These are phyloP conservation scores for Nipponacmea schrenckii DNA, from an alignment of 2,888 invertebrate genomes.

Conservation along the genomic window DNA sequence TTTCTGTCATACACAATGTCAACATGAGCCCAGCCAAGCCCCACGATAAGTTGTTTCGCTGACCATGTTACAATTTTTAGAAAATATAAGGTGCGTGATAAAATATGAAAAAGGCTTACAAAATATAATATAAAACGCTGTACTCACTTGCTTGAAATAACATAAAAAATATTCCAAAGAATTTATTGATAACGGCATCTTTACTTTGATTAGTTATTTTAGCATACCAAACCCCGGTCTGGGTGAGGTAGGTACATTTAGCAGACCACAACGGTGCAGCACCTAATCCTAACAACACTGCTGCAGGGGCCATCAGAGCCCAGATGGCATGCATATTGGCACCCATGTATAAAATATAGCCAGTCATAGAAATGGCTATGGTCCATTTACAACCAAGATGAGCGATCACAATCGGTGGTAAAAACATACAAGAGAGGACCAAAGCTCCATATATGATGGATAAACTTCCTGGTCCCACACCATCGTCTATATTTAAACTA, in stretches of 20 bases:
- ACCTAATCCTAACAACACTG: conserved; percentile 91
- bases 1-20: no score
- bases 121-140: no score
- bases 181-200: conserved; percentile 92
- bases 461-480: conserved; percentile 88
- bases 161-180: conserved; percentile 98
- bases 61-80: no score
- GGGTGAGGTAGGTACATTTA: conserved; percentile 94
- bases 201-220: conserved; percentile 80
- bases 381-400: conserved; percentile 94
- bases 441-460: conserved; percentile 92
- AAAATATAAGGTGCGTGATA: no score
- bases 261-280: conserved; percentile 99
- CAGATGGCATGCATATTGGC: conserved; percentile 90
- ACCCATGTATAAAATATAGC: conserved; percentile 93
- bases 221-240: conserved; percentile 85
- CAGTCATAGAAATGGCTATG: conserved; percentile 88
- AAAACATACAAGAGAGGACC: conserved; percentile 92
- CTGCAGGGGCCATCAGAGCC: conserved; percentile 81
- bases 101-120: no score
- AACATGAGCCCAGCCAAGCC: no score
- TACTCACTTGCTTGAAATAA: conserved; percentile 95
- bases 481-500: conserved; percentile 88
- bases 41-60: no score
- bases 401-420: conserved; percentile 47